These are phyloP conservation scores for Drosophila pegasa DNA, from an alignment of 2,888 invertebrate species.

Conservation along the genomic window DNA sequence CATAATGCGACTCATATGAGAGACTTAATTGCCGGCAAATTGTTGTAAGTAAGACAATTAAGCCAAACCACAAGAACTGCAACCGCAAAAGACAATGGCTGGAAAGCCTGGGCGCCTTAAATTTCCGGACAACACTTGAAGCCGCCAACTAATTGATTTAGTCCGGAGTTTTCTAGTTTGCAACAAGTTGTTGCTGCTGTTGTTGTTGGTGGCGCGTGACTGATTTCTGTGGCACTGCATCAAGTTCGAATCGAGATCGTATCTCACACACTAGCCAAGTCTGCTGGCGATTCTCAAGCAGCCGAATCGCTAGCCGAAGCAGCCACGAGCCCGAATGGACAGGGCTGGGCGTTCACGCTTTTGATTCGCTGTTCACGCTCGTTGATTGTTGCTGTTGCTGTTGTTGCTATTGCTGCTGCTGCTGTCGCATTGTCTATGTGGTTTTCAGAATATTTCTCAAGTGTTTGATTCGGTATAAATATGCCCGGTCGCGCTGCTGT, in stretches of 20 bases:
- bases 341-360: constrained; percentile 69
- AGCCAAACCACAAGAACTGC: constrained; percentile 14
- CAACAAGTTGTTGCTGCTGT: constrained; percentile 11
- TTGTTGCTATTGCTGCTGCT: constrained; percentile 17
- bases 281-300: constrained; percentile 42
- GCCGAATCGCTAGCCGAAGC: constrained; percentile 16
- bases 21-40: constrained; percentile 53
- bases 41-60: constrained; percentile 36
- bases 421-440: constrained; percentile 55
- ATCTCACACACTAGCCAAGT: constrained; percentile 26
- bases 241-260: constrained; percentile 35
- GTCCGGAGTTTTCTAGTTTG: constrained; percentile 36
- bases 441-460: constrained; percentile 77
- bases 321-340: constrained; percentile 18
- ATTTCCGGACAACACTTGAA: constrained; percentile 39
- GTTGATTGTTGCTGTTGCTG: constrained; percentile 24
- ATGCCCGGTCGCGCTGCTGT: constrained; percentile 75
- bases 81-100: constrained; percentile 37
- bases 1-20: constrained; percentile 28
- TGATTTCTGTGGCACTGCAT: constrained; percentile 51
- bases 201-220: constrained; percentile 56
- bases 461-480: constrained; percentile 82
- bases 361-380: constrained; percentile 57
- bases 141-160: constrained; percentile 61
- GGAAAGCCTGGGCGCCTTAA: constrained; percentile 25